phyloP scores from a whole-genome alignment of 2,797 vertebrate genomes.

The Cygnus olor region DNA sequence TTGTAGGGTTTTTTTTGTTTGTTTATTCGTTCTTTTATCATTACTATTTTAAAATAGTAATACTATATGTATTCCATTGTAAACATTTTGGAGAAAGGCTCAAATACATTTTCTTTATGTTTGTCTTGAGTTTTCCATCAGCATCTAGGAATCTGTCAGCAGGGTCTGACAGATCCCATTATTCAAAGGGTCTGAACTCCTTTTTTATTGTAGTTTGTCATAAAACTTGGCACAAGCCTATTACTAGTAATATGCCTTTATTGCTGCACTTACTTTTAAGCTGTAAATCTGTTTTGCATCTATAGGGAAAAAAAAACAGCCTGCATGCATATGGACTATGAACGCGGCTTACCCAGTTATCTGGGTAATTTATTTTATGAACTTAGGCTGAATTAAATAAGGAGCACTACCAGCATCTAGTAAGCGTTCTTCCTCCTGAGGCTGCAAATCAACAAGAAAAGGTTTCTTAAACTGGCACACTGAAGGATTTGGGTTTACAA shows the following conservation, averaged over 20 bases:
- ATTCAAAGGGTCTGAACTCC: slow-evolving; percentile 50
- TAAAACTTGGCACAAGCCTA: slow-evolving; percentile 65
- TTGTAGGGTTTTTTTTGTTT: accelerated
- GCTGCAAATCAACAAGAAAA: slow-evolving; percentile 58
- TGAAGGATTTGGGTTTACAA: slow-evolving; percentile 64
- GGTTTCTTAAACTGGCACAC: neutral
- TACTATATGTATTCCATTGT: neutral
- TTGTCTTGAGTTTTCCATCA: slow-evolving; percentile 38
- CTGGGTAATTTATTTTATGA: slow-evolving; percentile 70
- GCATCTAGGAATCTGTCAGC: slow-evolving; percentile 24
- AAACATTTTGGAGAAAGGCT: slow-evolving; percentile 23
- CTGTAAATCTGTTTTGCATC: slow-evolving; percentile 71
- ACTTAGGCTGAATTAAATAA: slow-evolving; percentile 72
- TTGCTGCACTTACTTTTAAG: slow-evolving; percentile 50
- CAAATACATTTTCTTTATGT: neutral
- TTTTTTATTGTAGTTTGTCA: slow-evolving; percentile 67
- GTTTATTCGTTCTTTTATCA: neutral
- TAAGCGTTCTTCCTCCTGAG: slow-evolving; percentile 48
- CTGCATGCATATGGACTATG: slow-evolving; percentile 7
- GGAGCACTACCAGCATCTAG: slow-evolving; percentile 29
- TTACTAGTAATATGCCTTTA: slow-evolving; percentile 67
- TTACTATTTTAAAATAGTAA: neutral
- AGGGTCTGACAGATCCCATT: slow-evolving; percentile 57
- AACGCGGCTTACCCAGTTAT: slow-evolving; percentile 54
- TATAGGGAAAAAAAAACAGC: slow-evolving; percentile 55